Base-by-base conservation (phyloP, 2,113 vertebrate species). In the Leiothrix lutea region DNA sequence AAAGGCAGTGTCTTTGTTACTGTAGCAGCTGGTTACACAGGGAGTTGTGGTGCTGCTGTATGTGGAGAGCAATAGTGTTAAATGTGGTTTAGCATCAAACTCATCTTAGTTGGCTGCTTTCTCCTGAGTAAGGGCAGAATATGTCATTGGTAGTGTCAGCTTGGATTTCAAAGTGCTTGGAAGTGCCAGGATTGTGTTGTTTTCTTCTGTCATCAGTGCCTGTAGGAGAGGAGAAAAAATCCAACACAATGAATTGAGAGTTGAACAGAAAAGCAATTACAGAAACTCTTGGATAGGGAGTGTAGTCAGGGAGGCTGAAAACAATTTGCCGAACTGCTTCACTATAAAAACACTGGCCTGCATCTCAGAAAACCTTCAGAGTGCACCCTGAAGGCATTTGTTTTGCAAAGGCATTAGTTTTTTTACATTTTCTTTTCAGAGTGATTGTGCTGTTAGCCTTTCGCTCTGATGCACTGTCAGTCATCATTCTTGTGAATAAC, bases 141-240 rank as follows among this genome's bases (percentile, higher is more conserved):
- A 60, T 72, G 65, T 36, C 38, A 36, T 38, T 53, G 66, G 36
- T 97, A 86, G 67, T 72, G 66, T 94, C 96, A 97, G 24, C 74
- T 85, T 90, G 93, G 26, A 75, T 95, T 90, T 91, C 86, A 91
- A 38, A 94, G 69, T 21, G 24, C 51, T 86, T 95, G 44, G 5
- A 73, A 94, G 69, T 29, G n/a, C 92, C 94, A 95, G 73, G 62
- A 57, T 54, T 89, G 71, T 44, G 26, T 91, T 96, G 84, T 95
- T 97, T 96, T 89, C 80, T 94, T 92, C 74, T 92, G 54, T 97
- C 95, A 90, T 97, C 65, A 26, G 54, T 93, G 90, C 86, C 78
- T 93, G 84, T 47, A 60, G 70, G 31, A 86, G 53, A 13, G 78
- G 54, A 92, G 94, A 88, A 91, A 87, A 80, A 9, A 20, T 80